Evolutionary conservation across 2,797 vertebrate species (phyloP).

Genomic region (Nyctibius grandis): DNA sequence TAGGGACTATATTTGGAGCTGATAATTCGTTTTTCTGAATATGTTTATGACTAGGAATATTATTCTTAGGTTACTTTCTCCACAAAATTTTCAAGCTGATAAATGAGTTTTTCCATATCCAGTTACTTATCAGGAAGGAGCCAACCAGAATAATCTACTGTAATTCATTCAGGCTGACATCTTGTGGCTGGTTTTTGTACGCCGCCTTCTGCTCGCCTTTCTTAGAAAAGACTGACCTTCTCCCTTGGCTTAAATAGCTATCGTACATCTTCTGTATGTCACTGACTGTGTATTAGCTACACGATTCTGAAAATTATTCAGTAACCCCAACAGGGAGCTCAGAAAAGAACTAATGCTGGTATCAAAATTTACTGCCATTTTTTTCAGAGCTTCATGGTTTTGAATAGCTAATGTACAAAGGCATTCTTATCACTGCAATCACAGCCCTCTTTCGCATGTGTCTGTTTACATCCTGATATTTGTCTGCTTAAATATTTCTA

Average conservation of each 20-base stretch:
- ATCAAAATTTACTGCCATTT: not conserved
- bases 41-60: not conserved
- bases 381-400: not conserved
- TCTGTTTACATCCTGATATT: not conserved
- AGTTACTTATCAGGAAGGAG: not conserved
- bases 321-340: not conserved
- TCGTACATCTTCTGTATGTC: not conserved
- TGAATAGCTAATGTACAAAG: not conserved
- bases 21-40: not conserved
- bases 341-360: not conserved
- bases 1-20: not conserved
- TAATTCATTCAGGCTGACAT: slow-evolving; percentile 68
- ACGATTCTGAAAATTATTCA: not conserved
- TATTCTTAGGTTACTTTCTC: not conserved
- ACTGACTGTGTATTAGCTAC: not conserved
- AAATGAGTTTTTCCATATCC: not conserved
- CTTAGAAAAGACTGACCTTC: not conserved
- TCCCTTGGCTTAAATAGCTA: not conserved
- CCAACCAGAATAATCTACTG: not conserved
- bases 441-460: not conserved
- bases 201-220: not conserved
- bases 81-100: not conserved
- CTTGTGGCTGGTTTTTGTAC: slow-evolving; percentile 65
- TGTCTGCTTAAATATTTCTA: not conserved
- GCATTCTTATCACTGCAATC: not conserved